Conservation (phyloP, 1,140 invertebrate genomes). For the Bombus affinis region DNA sequence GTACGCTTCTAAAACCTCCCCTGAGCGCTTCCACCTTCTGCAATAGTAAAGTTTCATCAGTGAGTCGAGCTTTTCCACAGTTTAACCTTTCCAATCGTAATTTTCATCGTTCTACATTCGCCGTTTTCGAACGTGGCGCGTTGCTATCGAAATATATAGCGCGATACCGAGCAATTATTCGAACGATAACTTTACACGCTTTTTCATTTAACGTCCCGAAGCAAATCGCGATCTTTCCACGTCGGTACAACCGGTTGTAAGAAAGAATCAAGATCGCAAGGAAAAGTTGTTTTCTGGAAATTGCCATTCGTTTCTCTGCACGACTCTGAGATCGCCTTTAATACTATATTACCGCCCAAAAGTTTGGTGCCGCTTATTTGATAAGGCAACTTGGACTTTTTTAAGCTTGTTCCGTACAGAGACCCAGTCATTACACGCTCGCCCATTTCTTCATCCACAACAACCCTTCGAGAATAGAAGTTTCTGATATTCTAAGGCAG, state of each 20-base stretch:
- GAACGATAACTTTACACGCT: not conserved
- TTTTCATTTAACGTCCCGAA: not conserved
- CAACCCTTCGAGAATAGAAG: no score
- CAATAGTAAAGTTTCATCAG: not conserved
- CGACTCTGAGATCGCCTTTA: not conserved
- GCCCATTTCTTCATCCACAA: no score
- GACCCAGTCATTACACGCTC: no score
- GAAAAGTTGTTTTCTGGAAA: slow-evolving; percentile 13
- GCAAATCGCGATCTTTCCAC: not conserved
- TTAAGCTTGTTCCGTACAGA: no score
- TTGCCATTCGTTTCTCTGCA: not conserved
- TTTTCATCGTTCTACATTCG: slow-evolving; percentile 26
- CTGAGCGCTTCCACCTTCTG: not conserved
- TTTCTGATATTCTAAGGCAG: no score
- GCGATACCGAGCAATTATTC: not conserved
- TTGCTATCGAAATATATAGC: not conserved
- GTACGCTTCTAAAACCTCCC: not conserved
- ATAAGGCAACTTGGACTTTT: no score
- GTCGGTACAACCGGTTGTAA: not conserved
- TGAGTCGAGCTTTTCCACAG: not conserved
- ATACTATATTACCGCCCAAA: no score
- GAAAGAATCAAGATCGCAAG: no score
- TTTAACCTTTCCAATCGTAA: slow-evolving; percentile 2
- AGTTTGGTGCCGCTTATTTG: no score
- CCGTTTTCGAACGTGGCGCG: not conserved